A percentile compares a stretch with the other conserved stretches of the same genome.
Conservation (phyloP, 2,797 vertebrate species). For the Phataginus tetradactyla region DNA sequence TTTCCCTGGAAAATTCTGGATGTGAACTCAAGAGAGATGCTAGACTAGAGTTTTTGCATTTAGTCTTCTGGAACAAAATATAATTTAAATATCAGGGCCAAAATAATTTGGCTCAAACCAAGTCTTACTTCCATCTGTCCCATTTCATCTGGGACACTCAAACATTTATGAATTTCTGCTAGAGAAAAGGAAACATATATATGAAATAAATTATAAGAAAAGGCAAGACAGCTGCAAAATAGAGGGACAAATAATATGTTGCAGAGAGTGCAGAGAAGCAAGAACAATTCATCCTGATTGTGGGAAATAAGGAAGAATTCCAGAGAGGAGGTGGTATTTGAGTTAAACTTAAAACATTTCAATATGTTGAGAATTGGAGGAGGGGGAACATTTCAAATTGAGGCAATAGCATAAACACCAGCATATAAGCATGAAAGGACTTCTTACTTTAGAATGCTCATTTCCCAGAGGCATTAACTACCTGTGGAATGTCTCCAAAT, state of each 20-base stretch:
- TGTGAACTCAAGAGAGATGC: neutral
- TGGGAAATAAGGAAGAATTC: neutral
- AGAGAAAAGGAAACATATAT: conserved; percentile 14
- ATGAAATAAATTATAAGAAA: neutral
- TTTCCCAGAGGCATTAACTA: neutral
- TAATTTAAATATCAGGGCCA: neutral
- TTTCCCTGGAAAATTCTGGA: conserved; percentile 27
- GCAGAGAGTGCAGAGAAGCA: neutral
- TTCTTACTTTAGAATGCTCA: neutral
- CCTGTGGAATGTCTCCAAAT: neutral
- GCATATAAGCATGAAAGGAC: neutral
- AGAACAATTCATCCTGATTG: neutral
- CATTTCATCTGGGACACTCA: neutral
- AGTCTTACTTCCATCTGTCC: neutral
- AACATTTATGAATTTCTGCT: neutral
- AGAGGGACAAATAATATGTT: neutral
- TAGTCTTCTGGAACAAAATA: neutral
- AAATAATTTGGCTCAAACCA: neutral
- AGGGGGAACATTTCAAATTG: neutral
- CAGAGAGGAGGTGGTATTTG: neutral
- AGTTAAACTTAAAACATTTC: neutral
- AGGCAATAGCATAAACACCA: neutral
- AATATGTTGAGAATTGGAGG: neutral
- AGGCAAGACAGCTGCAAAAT: neutral
- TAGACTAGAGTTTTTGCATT: neutral